Conservation (phyloP, 2,113 vertebrate species). For the Spermophilus dauricus region DNA sequence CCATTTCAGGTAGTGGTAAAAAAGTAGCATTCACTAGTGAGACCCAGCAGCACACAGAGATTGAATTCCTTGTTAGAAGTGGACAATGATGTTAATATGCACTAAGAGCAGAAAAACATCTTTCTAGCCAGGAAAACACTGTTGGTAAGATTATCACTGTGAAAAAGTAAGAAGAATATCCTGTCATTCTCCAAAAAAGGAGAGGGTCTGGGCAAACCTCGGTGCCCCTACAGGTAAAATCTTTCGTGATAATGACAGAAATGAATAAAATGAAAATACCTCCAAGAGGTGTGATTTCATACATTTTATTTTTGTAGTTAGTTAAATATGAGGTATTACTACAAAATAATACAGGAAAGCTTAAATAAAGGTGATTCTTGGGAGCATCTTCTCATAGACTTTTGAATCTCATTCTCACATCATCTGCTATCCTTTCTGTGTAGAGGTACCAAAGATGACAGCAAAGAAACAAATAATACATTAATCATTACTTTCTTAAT, state of each 20-base stretch:
- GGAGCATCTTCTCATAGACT: not conserved
- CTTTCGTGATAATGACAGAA: conserved; percentile 74
- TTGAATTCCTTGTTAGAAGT: not conserved
- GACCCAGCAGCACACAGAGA: not conserved
- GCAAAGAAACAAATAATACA: not conserved
- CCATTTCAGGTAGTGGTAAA: not conserved
- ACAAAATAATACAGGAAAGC: not conserved
- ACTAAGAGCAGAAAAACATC: conserved; percentile 45
- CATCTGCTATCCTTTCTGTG: not conserved
- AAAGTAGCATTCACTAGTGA: not conserved
- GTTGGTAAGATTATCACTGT: conserved; percentile 71
- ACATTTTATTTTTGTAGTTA: conserved; percentile 51
- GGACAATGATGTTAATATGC: not conserved
- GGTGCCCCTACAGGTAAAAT: not conserved
- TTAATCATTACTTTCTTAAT: not conserved
- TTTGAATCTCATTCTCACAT: conserved; percentile 81
- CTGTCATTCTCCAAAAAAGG: conserved; percentile 77
- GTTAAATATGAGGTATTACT: conserved; percentile 36
- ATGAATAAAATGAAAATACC: conserved; percentile 75
- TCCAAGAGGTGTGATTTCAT: conserved; percentile 69
- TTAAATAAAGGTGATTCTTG: not conserved
- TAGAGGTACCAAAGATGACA: not conserved
- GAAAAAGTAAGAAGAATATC: conserved; percentile 75
- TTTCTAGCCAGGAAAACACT: conserved; percentile 51
- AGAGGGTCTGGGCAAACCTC: conserved; percentile 58